These are phyloP conservation scores for Penaeus indicus DNA, from an alignment of 1,140 invertebrate species.

Conservation along the genomic window DNA sequence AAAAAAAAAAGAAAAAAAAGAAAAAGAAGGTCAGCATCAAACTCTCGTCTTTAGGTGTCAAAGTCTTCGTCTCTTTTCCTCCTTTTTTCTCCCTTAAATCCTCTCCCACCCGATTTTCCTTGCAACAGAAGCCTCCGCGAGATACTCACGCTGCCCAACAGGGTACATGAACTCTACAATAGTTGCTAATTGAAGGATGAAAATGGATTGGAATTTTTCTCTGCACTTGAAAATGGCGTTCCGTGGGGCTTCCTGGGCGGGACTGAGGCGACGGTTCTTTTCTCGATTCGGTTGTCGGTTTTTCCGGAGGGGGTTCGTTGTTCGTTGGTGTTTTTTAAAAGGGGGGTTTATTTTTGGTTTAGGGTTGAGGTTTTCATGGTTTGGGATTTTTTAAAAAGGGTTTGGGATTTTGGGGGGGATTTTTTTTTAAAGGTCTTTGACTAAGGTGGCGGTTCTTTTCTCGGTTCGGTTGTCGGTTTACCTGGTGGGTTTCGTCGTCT, in stretches of 20 bases:
- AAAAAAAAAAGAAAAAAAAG: neutral
- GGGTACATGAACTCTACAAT: constrained; percentile 72
- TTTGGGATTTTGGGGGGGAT: too few relatives aligned
- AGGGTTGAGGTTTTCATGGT: too few relatives aligned
- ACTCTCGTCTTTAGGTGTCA: neutral
- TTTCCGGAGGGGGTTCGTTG: too few relatives aligned
- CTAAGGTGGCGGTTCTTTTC: too few relatives aligned
- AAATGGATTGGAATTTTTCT: constrained; percentile 49
- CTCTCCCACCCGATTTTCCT: neutral
- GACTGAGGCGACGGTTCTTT: constrained; percentile 56
- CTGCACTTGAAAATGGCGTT: constrained; percentile 62
- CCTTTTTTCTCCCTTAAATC: neutral
- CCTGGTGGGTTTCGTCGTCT: too few relatives aligned
- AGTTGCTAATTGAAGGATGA: constrained; percentile 57
- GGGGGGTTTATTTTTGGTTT: too few relatives aligned
- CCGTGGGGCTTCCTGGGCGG: constrained; percentile 48
- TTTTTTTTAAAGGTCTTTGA: too few relatives aligned
- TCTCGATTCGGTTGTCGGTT: neutral
- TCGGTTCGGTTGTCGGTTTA: too few relatives aligned
- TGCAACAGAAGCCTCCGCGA: neutral
- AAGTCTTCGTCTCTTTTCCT: too few relatives aligned
- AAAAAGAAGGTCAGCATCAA: neutral
- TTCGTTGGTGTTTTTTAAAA: too few relatives aligned
- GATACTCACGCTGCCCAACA: constrained; percentile 73
- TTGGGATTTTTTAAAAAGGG: too few relatives aligned